Evolutionary conservation across 2,113 vertebrate genomes (phyloP).

Genomic region (Ifrita kowaldi): DNA sequence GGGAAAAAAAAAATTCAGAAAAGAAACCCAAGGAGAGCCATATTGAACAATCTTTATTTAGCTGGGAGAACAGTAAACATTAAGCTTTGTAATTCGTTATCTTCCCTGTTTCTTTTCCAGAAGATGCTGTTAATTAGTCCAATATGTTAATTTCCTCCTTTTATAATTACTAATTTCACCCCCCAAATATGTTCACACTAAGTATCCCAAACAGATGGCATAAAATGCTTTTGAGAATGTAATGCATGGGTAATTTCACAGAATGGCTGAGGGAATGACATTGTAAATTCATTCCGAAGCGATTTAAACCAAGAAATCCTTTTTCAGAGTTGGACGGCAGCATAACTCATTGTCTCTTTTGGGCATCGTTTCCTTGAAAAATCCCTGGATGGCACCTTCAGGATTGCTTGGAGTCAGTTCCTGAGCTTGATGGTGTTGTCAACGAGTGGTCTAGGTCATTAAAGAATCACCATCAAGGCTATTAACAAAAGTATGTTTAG

Average conservation of each 20-base stretch:
- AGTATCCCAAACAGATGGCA: constrained; percentile 40
- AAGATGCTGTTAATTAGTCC: constrained; percentile 52
- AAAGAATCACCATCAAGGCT: neutral
- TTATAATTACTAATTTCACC: constrained; percentile 26
- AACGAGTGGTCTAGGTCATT: neutral
- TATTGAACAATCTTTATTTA: constrained; percentile 42
- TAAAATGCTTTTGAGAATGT: constrained; percentile 17
- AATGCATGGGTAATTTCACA: constrained; percentile 8
- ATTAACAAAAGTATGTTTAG: neutral
- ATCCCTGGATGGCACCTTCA: neutral
- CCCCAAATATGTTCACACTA: constrained; percentile 13
- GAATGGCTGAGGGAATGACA: neutral
- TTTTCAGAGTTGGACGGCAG: neutral
- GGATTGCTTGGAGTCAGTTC: neutral
- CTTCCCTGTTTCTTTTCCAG: constrained; percentile 24
- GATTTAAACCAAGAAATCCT: neutral
- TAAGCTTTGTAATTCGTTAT: constrained; percentile 18
- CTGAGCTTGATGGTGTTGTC: neutral
- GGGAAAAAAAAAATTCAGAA: neutral
- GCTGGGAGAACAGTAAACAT: constrained; percentile 14
- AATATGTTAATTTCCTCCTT: constrained; percentile 42
- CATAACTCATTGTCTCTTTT: neutral
- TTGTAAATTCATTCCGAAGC: constrained; percentile 1
- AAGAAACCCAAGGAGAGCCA: neutral
- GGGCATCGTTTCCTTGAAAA: neutral